Evolutionary conservation across 2,113 vertebrate genomes (phyloP), one percentile per base, ranked within the genome.

Genomic region (Microcebus murinus): DNA sequence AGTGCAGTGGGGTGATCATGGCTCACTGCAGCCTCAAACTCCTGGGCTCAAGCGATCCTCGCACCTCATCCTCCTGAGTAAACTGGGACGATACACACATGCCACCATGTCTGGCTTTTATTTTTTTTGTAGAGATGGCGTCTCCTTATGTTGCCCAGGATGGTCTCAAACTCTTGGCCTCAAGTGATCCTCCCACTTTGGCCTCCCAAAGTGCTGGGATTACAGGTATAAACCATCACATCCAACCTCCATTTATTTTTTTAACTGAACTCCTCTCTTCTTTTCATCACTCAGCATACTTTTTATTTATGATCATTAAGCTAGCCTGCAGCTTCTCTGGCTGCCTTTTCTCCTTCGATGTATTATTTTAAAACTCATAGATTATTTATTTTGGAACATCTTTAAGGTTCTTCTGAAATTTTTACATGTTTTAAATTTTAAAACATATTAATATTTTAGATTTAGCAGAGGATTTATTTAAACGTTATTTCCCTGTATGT

Each of bases 381-480:
- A 48, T 82, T n/a, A 65, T 48, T 91, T 88, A 42, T 89, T 81
- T 68, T 90, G n/a, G 14, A 61, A 12, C 14, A 48, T 25, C 13
- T 80, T 85, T 55, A 48, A 73, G 50, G 17, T 65, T 89, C 74
- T 74, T 74, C 45, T 73, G 39, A 86, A 70, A 52, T 70, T 36
- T 82, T 82, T 90, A 74, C 39, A 50, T 34, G 42, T 87, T 82
- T 59, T 76, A 61, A 68, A 86, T 15, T 68, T 76, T 65, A 90
- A 79, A 95, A 82, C 50, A 39, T 8, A 50, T 81, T 88, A 76
- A 82, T 36, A 87, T 81, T 80, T 94, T 74, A 87, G 25, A 81
- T 90, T 80, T n/a, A 86, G 39, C 50, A 71, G 15, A 85, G 23
- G 15, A 67, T 67, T 48, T 86, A 8, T 81, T 29, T 23, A 73